Evolutionary conservation across 2,113 vertebrate genomes (phyloP), one percentile per base, ranked within the genome.

Genomic region (Ailuropoda melanoleuca): DNA sequence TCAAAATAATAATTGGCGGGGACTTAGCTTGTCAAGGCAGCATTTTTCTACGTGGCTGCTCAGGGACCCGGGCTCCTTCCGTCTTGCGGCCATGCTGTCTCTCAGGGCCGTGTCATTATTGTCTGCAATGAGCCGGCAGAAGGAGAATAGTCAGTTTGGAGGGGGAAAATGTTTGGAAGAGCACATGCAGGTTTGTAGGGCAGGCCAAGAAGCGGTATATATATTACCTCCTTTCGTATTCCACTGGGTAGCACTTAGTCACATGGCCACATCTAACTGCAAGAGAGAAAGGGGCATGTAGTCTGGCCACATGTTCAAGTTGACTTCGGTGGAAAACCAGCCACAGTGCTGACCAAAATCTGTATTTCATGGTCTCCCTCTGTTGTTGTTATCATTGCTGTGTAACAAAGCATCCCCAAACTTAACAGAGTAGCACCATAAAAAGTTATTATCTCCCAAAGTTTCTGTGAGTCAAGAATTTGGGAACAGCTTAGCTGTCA

Each of bases 21-120:
- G 24, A 2, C 50, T 60, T 6, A 15, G 8, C n/a, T 46, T 55
- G 9, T 11, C 15, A 8, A 56, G 23, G n/a, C 8, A 18, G 0
- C 13, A n/a, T 19, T 34, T 46, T 66, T 64, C 62, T 46, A 12
- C 23, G 9, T 56, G 77, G 19, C 58, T 43, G 34, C 23, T 84
- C 43, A 37, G 84, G 26, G 26, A 43, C n/a, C 19, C 5, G 14
- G 19, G 17, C 8, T 75, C 18, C 43, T 58, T 21, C 83, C 14
- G 3, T 37, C 39, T 56, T 56, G 39, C 13, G 23, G 31, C 19
- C 81, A 1, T 87, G 66, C 37, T 66, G 3, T 75, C 37, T 88
- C 31, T 23, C 3, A 29, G 10, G 15, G 18, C 9, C 14, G n/a
- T 68, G n/a, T 34, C 31, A 56, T 23, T 14, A 21, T 53, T 62